Evolutionary conservation across 2,888 invertebrate genomes (phyloP), one percentile per base, ranked within the genome.

Genomic region (Liodrosophila aerea): DNA sequence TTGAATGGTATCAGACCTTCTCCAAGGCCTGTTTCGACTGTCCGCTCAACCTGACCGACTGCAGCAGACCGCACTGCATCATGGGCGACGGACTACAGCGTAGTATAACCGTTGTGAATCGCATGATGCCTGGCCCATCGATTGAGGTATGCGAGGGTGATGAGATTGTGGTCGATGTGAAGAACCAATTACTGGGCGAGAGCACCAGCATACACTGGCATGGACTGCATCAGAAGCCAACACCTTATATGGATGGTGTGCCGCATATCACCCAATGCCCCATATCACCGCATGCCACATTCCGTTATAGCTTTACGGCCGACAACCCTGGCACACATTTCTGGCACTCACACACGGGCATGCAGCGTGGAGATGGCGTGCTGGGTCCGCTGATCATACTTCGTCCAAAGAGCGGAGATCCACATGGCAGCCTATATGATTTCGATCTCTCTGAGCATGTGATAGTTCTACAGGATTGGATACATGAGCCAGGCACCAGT

Each of bases 121-220:
- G 97, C 69, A 94, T 94, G 91, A 92, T 97, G 92, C 97, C 97
- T 0, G 97, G 97, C 36, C 97, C 97, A 0, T 89, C 93, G 0
- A 93, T 97, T 49, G 95, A 97, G 92, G 96, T 97, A 0, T 97
- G 97, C 87, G 92, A 94, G 77, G 94, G 95, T n/a, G 97, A 98
- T 86, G 92, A 93, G 22, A 91, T 97, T 2, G 92, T 95, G 18
- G 96, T 97, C 0, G 96, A 97, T 83, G 94, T 97, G 5, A 92
- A 93, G 67, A 98, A 98, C 86, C 92, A 92, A 60, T 88, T 97
- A 88, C 92, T 93, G 85, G 94, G 94, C 0, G 96, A 96, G 87
- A 94, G 94, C 15, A 96, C 96, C 0, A 94, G 95, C 0, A 93
- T 98, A 13, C 98, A 98, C 86, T 98, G 97, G 97, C 98, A 98